phyloP scores from a whole-genome alignment of 1,140 invertebrate species.

The Drosophila suzukii region DNA sequence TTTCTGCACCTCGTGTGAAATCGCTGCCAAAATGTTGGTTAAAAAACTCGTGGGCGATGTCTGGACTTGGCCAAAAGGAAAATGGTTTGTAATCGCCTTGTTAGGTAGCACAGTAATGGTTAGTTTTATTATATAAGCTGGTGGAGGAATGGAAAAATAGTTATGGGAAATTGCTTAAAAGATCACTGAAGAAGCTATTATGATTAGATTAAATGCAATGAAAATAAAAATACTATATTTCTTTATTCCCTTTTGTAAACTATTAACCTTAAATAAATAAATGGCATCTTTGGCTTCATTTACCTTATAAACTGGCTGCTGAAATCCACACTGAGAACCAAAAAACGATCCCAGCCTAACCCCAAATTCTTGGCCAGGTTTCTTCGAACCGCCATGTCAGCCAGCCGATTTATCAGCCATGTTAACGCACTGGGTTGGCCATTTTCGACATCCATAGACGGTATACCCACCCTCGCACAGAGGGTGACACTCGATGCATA shows the following conservation, averaged over 20 bases:
- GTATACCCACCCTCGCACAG: slow-evolving; percentile 23
- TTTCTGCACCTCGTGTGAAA: slow-evolving; percentile 38
- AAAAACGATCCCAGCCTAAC: not conserved
- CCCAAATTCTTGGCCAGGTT: slow-evolving; percentile 7
- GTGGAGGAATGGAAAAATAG: slow-evolving; percentile 1
- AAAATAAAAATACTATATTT: too few species aligned
- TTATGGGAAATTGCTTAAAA: not conserved
- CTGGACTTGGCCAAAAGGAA: slow-evolving; percentile 27
- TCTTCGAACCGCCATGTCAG: slow-evolving; percentile 24
- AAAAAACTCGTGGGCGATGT: slow-evolving; percentile 29
- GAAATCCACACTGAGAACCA: not conserved
- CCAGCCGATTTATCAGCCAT: slow-evolving; percentile 17
- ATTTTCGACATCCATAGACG: not conserved
- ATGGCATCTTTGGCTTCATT: too few species aligned
- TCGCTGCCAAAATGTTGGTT: not conserved
- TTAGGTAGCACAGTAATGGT: slow-evolving; percentile 6
- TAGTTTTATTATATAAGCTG: slow-evolving; percentile 27
- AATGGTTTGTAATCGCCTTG: slow-evolving; percentile 9
- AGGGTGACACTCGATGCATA: slow-evolving; percentile 41
- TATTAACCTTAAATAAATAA: too few species aligned
- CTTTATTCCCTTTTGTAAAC: too few species aligned
- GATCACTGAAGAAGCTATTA: too few species aligned
- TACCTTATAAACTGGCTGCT: too few species aligned
- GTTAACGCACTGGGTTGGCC: slow-evolving; percentile 25
- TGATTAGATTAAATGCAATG: too few species aligned